Conservation (phyloP, 2,888 invertebrate genomes). For the Xanthostigma xanthostigma region DNA sequence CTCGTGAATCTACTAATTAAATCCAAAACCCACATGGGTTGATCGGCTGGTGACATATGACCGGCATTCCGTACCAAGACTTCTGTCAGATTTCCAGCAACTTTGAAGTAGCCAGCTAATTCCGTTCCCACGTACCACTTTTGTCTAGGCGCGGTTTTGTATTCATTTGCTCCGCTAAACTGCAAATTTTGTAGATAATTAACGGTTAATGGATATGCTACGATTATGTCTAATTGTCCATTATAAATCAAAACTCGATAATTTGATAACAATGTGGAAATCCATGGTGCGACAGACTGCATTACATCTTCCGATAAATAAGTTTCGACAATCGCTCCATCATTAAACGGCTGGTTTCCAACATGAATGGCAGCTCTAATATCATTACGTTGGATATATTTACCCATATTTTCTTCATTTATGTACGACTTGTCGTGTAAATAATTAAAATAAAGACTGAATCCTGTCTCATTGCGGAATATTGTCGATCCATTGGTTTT, state of each 20-base stretch:
- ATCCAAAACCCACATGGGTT: slow-evolving; percentile 61
- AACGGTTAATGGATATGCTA: slow-evolving; percentile 72
- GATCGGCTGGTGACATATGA: slow-evolving; percentile 68
- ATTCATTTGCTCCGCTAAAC: slow-evolving; percentile 49
- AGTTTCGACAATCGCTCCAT: slow-evolving; percentile 47
- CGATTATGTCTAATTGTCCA: slow-evolving; percentile 83
- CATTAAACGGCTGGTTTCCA: slow-evolving; percentile 58
- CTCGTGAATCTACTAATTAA: slow-evolving; percentile 54
- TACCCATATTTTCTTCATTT: slow-evolving; percentile 36
- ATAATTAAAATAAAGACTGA: slow-evolving; percentile 60
- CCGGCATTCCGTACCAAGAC: slow-evolving; percentile 65
- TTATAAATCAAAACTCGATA: slow-evolving; percentile 70
- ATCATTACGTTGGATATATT: slow-evolving; percentile 43
- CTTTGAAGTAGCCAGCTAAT: slow-evolving; percentile 62
- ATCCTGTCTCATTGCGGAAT: slow-evolving; percentile 62
- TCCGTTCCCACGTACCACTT: slow-evolving; percentile 54
- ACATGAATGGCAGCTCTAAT: slow-evolving; percentile 70
- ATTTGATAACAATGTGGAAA: slow-evolving; percentile 48
- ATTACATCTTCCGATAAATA: slow-evolving; percentile 63
- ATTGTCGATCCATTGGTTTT: slow-evolving; percentile 39
- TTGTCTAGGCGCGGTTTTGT: slow-evolving; percentile 46
- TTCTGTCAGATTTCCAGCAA: slow-evolving; percentile 55
- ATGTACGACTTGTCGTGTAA: slow-evolving; percentile 43
- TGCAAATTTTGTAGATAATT: slow-evolving; percentile 59
- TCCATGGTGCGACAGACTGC: slow-evolving; percentile 61